These are phyloP conservation scores for Sciurus vulgaris DNA, from an alignment of 2,797 vertebrate genomes.

Conservation along the genomic window DNA sequence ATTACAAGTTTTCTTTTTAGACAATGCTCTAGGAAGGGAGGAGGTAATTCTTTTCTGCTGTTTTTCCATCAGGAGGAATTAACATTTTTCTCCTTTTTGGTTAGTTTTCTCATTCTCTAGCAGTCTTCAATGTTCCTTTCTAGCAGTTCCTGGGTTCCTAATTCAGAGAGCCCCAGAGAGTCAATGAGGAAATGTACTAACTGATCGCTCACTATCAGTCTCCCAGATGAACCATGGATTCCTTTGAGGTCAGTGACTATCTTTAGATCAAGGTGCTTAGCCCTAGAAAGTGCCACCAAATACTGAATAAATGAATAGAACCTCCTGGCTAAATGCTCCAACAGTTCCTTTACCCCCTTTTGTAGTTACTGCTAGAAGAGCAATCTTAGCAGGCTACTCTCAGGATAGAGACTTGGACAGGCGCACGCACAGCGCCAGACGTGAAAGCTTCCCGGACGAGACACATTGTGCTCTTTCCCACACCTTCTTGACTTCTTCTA, in stretches of 20 bases:
- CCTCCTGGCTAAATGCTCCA: not conserved
- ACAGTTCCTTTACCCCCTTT: not conserved
- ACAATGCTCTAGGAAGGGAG: not conserved
- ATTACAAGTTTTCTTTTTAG: not conserved
- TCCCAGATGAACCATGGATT: not conserved
- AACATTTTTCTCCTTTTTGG: not conserved
- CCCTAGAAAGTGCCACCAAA: not conserved
- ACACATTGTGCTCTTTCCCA: not conserved
- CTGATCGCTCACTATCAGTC: not conserved
- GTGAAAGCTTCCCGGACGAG: not conserved
- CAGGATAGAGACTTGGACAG: not conserved
- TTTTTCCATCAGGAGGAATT: not conserved
- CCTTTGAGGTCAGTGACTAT: not conserved
- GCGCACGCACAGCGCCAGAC: not conserved
- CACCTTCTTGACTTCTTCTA: not conserved
- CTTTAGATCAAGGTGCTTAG: not conserved
- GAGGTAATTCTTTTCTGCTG: not conserved
- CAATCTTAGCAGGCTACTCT: not conserved
- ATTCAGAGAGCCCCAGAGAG: not conserved
- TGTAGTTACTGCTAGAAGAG: not conserved
- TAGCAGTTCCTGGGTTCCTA: not conserved
- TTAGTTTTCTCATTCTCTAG: not conserved
- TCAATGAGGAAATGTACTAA: not conserved
- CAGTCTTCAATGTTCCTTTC: not conserved
- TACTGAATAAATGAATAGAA: not conserved